Base-by-base conservation (phyloP, 2,888 invertebrate genomes). In the Cantharis rufa region DNA sequence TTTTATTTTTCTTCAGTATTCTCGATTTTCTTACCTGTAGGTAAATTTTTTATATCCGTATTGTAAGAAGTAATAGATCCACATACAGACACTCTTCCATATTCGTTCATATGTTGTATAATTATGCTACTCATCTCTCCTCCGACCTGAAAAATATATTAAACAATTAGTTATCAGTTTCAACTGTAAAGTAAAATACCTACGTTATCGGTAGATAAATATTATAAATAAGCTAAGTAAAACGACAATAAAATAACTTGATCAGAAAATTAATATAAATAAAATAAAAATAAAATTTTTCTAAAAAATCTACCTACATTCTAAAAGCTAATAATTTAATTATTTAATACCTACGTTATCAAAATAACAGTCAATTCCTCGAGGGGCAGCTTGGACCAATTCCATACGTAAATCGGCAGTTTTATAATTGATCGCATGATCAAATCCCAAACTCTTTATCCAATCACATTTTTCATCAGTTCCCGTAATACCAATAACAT, bases 341-440 rank as follows among this genome's bases (percentile, higher is more conserved):
- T n/a, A n/a, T n/a, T n/a, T n/a, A 15, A 21, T 4, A 21, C 90
- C 86, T 88, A 94, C 94, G 86, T 94, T 95, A 85, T 95, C 95
- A 84, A 94, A 95, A 83, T 93, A 95, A 83, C 93, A 93, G 84
- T 95, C 94, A 0, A 95, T 87, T 2, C 94, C 94, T 11, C 92
- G 88, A 0, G 94, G 93, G 10, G 93, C 93, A 73, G 87, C 89
- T 85, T 91, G 88, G 79, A 90, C 90, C 10, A 95, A 87, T 63
- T 90, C 91, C 69, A 89, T 83, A 0, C 85, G 85, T 63, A 93
- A 80, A 82, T 92, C 85, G 9, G 87, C 89, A 2, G 90, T 92
- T 87, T 94, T 95, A 86, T 95, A 95, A 88, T 95, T 95, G 78
- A 92, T 92, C 13, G 91, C 93, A 80, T 88, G 86, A 84, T 95